phyloP scores from a whole-genome alignment of 2,888 invertebrate species.

The Drosophila koepferae region DNA sequence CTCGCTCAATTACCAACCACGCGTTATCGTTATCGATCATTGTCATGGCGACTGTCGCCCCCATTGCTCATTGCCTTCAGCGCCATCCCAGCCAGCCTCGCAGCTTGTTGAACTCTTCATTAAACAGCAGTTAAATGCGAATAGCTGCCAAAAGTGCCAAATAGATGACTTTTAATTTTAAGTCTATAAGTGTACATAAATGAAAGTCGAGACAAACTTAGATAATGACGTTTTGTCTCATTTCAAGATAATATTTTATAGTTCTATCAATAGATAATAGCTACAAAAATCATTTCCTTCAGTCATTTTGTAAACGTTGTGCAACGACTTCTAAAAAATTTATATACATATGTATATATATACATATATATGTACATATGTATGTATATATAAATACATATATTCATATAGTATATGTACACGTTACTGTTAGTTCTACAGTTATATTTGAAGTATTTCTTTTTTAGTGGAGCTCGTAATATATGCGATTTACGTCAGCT shows the following conservation, averaged over 20 bases:
- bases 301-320: not conserved
- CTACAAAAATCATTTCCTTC: not conserved
- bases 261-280: not conserved
- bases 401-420: too few relatives aligned
- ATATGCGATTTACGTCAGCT: not conserved
- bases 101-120: not conserved
- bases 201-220: not conserved
- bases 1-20: not conserved
- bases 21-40: constrained; percentile 39
- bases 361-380: not conserved
- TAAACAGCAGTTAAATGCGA: not conserved
- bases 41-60: constrained; percentile 12
- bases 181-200: not conserved
- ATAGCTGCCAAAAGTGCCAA: not conserved
- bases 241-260: not conserved
- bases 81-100: not conserved
- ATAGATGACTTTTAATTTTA: not conserved
- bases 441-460: not conserved
- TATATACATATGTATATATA: not conserved
- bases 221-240: not conserved
- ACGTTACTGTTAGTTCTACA: not conserved
- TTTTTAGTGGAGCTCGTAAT: not conserved
- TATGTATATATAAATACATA: too few relatives aligned
- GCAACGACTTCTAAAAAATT: not conserved
- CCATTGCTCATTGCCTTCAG: constrained; percentile 6